These are phyloP conservation scores for Coenonympha glycerion DNA, from an alignment of 2,888 invertebrate genomes.

Conservation along the genomic window DNA sequence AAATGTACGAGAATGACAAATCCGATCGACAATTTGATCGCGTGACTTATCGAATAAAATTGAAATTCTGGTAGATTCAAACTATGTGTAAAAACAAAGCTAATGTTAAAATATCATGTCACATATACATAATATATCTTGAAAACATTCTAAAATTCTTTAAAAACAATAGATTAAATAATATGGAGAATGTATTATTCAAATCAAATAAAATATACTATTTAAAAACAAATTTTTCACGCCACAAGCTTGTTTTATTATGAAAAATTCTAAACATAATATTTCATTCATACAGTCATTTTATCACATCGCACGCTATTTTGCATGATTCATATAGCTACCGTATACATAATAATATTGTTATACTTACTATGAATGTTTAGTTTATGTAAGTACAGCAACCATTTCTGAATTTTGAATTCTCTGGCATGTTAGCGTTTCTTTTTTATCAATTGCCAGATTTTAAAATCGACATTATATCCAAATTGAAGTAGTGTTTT, in stretches of 20 bases:
- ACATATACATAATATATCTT: background rate
- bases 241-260: slow-evolving; percentile 1
- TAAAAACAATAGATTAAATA: background rate
- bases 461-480: too few relatives aligned
- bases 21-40: too few relatives aligned
- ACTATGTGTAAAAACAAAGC: too few relatives aligned
- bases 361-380: background rate
- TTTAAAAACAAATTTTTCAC: slow-evolving; percentile 7
- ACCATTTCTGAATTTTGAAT: too few relatives aligned
- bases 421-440: too few relatives aligned
- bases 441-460: too few relatives aligned
- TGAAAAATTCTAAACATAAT: slow-evolving; percentile 5
- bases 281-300: slow-evolving; percentile 9
- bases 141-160: background rate
- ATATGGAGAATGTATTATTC: background rate
- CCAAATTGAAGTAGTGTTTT: too few relatives aligned
- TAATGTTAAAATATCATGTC: background rate
- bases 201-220: slow-evolving; percentile 2
- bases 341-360: slow-evolving; percentile 9
- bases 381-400: background rate
- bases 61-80: too few relatives aligned
- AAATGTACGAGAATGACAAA: too few relatives aligned
- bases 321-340: slow-evolving; percentile 7
- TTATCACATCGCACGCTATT: slow-evolving; percentile 15
- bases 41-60: too few relatives aligned